These are phyloP conservation scores for Neodiprion pinetum DNA, from an alignment of 1,140 invertebrate species.

Conservation along the genomic window DNA sequence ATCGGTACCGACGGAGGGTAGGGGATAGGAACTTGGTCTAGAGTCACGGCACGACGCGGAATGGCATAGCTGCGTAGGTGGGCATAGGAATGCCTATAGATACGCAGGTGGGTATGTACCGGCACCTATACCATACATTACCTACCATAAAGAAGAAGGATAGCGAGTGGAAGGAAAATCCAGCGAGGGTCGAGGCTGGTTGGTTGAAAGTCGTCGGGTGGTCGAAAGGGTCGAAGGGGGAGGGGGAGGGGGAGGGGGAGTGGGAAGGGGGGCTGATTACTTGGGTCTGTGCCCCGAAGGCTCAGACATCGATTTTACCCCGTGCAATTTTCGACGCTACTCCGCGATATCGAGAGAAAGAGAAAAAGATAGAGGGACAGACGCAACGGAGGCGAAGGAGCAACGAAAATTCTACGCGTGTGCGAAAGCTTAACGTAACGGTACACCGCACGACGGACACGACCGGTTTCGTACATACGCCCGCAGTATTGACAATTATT, in stretches of 20 bases:
- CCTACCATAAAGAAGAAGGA: not conserved
- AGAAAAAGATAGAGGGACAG: not conserved
- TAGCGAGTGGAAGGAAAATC: constrained; percentile 4
- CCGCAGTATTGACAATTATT: not conserved
- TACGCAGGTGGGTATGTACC: too few relatives aligned
- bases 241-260: too few relatives aligned
- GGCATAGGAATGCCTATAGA: too few relatives aligned
- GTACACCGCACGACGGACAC: not conserved
- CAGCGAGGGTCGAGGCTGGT: not conserved
- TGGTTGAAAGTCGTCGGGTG: not conserved
- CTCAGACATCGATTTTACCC: constrained; percentile 7
- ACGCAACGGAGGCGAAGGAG: too few relatives aligned
- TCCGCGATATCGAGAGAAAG: not conserved
- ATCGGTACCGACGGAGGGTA: too few relatives aligned
- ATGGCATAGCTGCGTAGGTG: too few relatives aligned
- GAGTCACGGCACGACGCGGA: too few relatives aligned
- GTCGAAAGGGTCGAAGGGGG: not conserved
- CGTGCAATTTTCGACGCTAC: not conserved
- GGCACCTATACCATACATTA: too few relatives aligned
- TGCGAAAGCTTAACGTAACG: not conserved
- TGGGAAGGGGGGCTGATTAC: not conserved
- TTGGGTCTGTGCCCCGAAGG: constrained; percentile 3
- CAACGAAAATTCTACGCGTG: not conserved
- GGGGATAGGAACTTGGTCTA: too few relatives aligned
- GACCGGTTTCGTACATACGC: not conserved